Percentiles rank a stretch among this genome's conserved stretches.
Conservation (phyloP, 2,797 vertebrate genomes). For the Botia kubotai region DNA sequence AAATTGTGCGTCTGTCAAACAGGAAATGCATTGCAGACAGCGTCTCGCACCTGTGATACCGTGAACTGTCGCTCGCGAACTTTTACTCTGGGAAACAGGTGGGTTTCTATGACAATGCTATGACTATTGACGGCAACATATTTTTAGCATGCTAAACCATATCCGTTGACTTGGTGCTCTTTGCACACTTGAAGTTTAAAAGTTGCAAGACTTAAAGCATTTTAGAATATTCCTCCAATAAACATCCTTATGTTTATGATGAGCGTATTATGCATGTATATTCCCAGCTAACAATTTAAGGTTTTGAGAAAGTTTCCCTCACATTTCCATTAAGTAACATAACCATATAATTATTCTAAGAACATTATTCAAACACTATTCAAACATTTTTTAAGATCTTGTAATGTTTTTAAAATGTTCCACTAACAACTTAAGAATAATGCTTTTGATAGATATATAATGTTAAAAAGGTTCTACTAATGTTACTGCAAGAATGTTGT, state of each 20-base stretch:
- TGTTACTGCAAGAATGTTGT: no score
- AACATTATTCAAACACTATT: no score
- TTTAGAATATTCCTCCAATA: background rate
- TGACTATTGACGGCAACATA: slow-evolving; percentile 35
- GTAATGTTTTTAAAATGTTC: no score
- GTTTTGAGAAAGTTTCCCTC: no score
- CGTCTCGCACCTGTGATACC: slow-evolving; percentile 49
- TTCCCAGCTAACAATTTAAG: no score
- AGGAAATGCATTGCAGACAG: slow-evolving; percentile 41
- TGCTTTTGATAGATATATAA: no score
- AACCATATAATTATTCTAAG: no score
- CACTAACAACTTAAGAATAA: no score
- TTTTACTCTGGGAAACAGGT: slow-evolving; percentile 35
- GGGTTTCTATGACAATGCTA: slow-evolving; percentile 42
- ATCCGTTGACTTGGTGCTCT: slow-evolving; percentile 43
- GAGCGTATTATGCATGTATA: no score
- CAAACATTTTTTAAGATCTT: no score
- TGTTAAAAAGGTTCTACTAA: no score
- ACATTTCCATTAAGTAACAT: no score
- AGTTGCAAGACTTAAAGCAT: background rate
- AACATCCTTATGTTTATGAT: background rate
- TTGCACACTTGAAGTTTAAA: slow-evolving; percentile 29
- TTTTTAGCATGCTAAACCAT: slow-evolving; percentile 48
- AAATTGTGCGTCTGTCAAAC: slow-evolving; percentile 28
- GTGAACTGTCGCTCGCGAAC: slow-evolving; percentile 9